Conservation (phyloP, 2,888 invertebrate species). For the Rhabditophanes sp. region DNA sequence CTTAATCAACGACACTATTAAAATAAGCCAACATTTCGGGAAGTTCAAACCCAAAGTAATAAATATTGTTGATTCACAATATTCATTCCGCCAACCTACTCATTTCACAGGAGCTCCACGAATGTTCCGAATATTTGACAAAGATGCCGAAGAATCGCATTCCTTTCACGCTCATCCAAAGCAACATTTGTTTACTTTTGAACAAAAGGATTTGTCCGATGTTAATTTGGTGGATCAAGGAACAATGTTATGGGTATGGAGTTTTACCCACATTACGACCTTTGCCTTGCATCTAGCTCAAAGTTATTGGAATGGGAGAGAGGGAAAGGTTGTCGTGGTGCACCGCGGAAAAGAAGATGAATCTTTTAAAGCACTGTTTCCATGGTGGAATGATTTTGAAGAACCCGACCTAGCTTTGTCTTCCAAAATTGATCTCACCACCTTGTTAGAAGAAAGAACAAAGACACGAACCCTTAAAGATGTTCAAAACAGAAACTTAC, state of each 20-base stretch:
- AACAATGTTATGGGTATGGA: conserved; percentile 28
- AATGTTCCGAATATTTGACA: conserved; percentile 22
- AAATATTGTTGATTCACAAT: no score
- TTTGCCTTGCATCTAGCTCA: conserved; percentile 22
- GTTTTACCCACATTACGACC: conserved; percentile 13
- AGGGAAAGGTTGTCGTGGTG: conserved; percentile 17
- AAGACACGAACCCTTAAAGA: conserved; percentile 15
- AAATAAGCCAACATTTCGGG: no score
- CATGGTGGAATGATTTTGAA: conserved; percentile 17
- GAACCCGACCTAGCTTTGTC: no score
- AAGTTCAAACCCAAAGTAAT: no score
- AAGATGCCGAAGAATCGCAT: conserved; percentile 15
- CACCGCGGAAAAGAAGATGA: conserved; percentile 22
- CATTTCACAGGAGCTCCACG: conserved; percentile 9
- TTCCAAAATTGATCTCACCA: conserved; percentile 8
- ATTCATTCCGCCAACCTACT: neutral
- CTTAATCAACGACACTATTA: no score
- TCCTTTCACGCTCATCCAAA: conserved; percentile 20
- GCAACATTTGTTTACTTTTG: conserved; percentile 5
- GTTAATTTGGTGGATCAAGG: conserved; percentile 25
- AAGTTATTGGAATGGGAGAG: conserved; percentile 13
- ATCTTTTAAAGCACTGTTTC: conserved; percentile 27
- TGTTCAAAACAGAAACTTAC: conserved; percentile 19
- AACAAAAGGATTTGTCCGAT: conserved; percentile 13
- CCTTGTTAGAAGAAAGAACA: conserved; percentile 19